phyloP scores from a whole-genome alignment of 2,113 vertebrate species.

The cat (Felis catus) region F.catus_Fca126_mat1.0 CM031412.1:45992001-45992500 shows the following conservation, averaged over 20 bases:
- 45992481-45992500: not conserved
- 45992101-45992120: not conserved
- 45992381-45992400: not conserved
- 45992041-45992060: not conserved
- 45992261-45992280: not conserved
- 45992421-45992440: not conserved
- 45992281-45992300: not conserved
- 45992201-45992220: not conserved
- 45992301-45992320: not conserved
- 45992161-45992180: not conserved
- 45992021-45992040: not conserved
- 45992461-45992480: not conserved
- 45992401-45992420: not conserved
- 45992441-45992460: not conserved
- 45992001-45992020: not conserved
- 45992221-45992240: not conserved
- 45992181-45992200: constrained; percentile 30
- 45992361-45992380: not conserved
- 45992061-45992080: not conserved
- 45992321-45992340: not conserved
- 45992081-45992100: not conserved
- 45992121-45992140: not conserved
- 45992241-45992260: constrained; percentile 9
- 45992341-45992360: not conserved
- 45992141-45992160: not conserved